Evolutionary conservation across 2,888 invertebrate genomes (phyloP).

Genomic region (Tenthredo notha): DNA sequence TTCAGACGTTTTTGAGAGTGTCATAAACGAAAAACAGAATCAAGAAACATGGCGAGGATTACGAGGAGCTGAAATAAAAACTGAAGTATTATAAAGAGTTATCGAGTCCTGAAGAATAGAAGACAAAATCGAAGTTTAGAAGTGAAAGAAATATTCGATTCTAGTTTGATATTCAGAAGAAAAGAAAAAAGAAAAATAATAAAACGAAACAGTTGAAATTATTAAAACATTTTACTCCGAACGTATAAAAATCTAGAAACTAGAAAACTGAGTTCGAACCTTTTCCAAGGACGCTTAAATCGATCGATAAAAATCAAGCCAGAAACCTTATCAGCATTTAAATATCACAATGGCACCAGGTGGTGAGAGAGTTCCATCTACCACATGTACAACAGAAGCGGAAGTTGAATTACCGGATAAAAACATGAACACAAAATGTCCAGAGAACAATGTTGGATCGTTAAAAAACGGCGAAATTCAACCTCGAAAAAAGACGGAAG

Average conservation of each 20-base stretch:
- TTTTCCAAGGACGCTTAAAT: not conserved
- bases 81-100: not conserved
- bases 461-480: slow-evolving; percentile 78
- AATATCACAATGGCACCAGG: slow-evolving; percentile 63
- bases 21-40: not conserved
- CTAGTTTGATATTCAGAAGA: not conserved
- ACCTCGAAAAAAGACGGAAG: slow-evolving; percentile 60
- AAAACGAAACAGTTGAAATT: not conserved
- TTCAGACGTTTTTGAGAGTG: not conserved
- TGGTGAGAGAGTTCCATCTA: slow-evolving; percentile 59
- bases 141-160: not conserved
- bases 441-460: slow-evolving; percentile 76
- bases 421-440: slow-evolving; percentile 54
- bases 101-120: not conserved
- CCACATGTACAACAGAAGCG: slow-evolving; percentile 54
- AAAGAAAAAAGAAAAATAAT: not conserved
- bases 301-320: slow-evolving; percentile 15
- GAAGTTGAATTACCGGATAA: slow-evolving; percentile 53
- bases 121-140: not conserved
- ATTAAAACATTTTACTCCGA: not conserved
- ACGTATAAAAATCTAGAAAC: not conserved
- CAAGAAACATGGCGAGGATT: slow-evolving; percentile 2
- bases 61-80: not conserved
- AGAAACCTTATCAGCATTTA: not conserved
- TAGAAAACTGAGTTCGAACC: not conserved